phyloP scores from a whole-genome alignment of 2,113 vertebrate species.

The Alligator sinensis region DNA sequence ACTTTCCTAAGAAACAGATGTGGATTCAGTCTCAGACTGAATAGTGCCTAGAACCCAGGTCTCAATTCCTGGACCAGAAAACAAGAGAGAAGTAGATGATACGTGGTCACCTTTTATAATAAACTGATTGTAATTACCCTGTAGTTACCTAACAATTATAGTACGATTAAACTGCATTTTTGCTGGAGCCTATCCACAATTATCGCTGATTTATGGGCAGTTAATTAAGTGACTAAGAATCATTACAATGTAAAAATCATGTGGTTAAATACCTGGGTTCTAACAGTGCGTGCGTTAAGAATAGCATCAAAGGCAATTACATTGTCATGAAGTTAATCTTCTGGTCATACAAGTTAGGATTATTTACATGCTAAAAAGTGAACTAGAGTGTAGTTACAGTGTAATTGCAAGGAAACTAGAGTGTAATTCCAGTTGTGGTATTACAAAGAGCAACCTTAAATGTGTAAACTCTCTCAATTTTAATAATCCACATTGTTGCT shows the following conservation, averaged over 20 bases:
- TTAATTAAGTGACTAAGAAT: conserved; percentile 40
- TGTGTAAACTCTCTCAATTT: neutral
- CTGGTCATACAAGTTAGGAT: conserved; percentile 13
- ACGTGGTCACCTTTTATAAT: neutral
- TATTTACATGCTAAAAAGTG: conserved; percentile 46
- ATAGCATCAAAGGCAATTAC: conserved; percentile 48
- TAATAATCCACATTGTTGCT: neutral
- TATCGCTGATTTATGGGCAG: conserved; percentile 50
- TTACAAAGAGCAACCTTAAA: neutral
- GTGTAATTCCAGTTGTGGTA: neutral
- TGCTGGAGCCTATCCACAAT: conserved; percentile 27
- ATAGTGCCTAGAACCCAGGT: too few relatives aligned
- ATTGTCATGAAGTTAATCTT: conserved; percentile 55
- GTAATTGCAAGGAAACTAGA: neutral
- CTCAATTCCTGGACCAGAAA: neutral
- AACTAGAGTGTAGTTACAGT: conserved; percentile 26
- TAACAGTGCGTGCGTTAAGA: conserved; percentile 64
- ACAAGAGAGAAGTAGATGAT: neutral
- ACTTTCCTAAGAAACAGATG: too few relatives aligned
- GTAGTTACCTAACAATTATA: conserved; percentile 47
- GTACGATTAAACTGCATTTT: neutral
- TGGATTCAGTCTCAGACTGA: too few relatives aligned
- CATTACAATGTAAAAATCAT: conserved; percentile 58
- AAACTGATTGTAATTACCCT: neutral
- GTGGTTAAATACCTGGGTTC: conserved; percentile 60